Evolutionary conservation across 2,888 invertebrate genomes (phyloP).

Genomic region (Polia nebulosa): DNA sequence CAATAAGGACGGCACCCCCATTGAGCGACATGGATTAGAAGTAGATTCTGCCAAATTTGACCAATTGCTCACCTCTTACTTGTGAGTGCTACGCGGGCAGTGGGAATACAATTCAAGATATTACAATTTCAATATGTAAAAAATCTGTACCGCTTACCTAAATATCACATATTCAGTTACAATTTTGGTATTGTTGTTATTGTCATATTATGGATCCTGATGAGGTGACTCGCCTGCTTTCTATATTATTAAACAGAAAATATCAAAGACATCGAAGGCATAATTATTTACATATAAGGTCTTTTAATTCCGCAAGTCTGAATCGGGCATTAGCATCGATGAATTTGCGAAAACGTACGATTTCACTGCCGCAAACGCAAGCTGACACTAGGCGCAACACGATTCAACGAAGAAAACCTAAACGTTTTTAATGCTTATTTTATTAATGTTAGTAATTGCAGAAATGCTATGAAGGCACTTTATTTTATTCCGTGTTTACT

Average conservation of each 20-base stretch:
- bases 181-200: not conserved
- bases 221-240: conserved; percentile 15
- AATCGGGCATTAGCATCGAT: conserved; percentile 29
- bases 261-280: conserved; percentile 15
- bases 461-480: too few species aligned
- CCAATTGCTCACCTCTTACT: conserved; percentile 5
- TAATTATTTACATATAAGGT: conserved; percentile 1
- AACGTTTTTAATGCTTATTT: conserved; percentile 28
- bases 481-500: too few species aligned
- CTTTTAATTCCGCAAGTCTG: conserved; percentile 8
- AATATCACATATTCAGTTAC: not conserved
- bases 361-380: conserved; percentile 11
- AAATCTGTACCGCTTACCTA: not conserved
- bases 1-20: conserved; percentile 30
- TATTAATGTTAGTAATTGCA: not conserved
- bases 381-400: not conserved
- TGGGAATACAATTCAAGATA: not conserved
- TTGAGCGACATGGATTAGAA: conserved; percentile 34
- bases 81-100: conserved; percentile 13
- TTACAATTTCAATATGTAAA: too few species aligned
- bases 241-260: conserved; percentile 45
- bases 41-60: conserved; percentile 10
- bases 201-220: conserved; percentile 34
- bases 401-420: conserved; percentile 23
- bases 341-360: conserved; percentile 15